Conservation (phyloP, 2,797 vertebrate genomes). For the Sebastes matsubarae region DNA sequence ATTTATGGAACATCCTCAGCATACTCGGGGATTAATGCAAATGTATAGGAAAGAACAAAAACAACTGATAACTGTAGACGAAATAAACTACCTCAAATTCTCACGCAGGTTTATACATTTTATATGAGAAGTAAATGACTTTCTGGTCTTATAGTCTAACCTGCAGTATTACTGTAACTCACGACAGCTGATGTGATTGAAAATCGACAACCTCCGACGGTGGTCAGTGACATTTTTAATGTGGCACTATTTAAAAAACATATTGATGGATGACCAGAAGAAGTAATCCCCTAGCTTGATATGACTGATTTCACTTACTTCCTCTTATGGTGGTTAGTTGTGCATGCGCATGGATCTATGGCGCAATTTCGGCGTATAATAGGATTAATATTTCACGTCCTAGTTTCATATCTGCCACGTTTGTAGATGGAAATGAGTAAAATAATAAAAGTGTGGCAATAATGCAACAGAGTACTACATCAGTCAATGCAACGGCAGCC, state of each 20-base stretch:
- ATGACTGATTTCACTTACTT: constrained; percentile 33
- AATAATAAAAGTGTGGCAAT: constrained; percentile 25
- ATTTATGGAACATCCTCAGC: neutral
- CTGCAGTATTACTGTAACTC: neutral
- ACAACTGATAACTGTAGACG: neutral
- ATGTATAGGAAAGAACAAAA: neutral
- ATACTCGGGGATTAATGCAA: neutral
- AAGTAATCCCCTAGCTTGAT: constrained; percentile 1
- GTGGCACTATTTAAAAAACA: neutral
- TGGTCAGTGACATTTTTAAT: constrained; percentile 22
- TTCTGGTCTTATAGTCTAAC: neutral
- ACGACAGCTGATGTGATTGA: neutral
- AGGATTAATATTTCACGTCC: constrained; percentile 36
- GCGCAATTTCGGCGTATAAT: constrained; percentile 31
- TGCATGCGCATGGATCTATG: constrained; percentile 24
- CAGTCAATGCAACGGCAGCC: constrained; percentile 14
- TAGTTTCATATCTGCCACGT: constrained; percentile 37
- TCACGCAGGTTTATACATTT: neutral
- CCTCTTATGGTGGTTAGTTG: constrained; percentile 7
- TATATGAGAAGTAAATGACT: neutral
- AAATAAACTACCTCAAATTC: neutral
- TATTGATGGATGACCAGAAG: constrained; percentile 30
- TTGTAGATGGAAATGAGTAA: constrained; percentile 11
- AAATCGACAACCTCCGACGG: neutral
- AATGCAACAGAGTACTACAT: constrained; percentile 17